Base-by-base conservation (phyloP, 2,797 vertebrate species). In the Hippoglossus hippoglossus region DNA sequence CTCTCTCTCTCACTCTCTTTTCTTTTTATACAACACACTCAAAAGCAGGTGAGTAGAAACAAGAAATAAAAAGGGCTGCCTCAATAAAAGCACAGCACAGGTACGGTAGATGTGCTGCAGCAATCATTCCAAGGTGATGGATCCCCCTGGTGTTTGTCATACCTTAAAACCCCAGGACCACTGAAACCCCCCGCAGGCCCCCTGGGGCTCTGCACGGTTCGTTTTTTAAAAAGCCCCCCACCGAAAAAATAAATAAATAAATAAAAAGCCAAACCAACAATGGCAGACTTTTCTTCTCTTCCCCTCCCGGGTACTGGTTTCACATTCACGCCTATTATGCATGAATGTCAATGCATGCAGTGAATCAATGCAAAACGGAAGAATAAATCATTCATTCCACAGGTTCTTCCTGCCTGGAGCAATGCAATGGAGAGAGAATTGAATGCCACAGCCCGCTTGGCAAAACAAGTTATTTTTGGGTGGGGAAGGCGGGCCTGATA, bases 291-390 rank as follows among this genome's bases (percentile, higher is more conserved):
- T 2, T 67, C 78, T 68, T 71, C 57, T 67, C 66, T 49, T 63
- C 12, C 67, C 59, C 77, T 68, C 80, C 52, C 36, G 77, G 81
- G 75, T 59, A 28, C 67, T 54, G 72, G 85, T 88, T 91, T 90
- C 82, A 87, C 77, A 86, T 89, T 79, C 80, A 76, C 36, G 72
- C 71, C 84, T 67, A 86, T 93, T 92, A 90, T 91, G 81, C 82
- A 88, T 92, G 89, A 92, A 91, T 93, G 89, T 92, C 87, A 93
- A 87, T 89, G 83, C 78, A 91, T 86, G 80, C 86, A 86, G 79
- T 75, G 77, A 87, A 87, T 90, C 89, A 88, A 84, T 92, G 77
- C 79, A 81, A 84, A 90, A 71, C 69, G 79, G 87, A 87, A 89
- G 81, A 84, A 85, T 89, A 89, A 91, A 85, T 85, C 61, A 75